Conservation (phyloP, 64 coral and sea anemone species). For the Actinia tenebrosa region DNA sequence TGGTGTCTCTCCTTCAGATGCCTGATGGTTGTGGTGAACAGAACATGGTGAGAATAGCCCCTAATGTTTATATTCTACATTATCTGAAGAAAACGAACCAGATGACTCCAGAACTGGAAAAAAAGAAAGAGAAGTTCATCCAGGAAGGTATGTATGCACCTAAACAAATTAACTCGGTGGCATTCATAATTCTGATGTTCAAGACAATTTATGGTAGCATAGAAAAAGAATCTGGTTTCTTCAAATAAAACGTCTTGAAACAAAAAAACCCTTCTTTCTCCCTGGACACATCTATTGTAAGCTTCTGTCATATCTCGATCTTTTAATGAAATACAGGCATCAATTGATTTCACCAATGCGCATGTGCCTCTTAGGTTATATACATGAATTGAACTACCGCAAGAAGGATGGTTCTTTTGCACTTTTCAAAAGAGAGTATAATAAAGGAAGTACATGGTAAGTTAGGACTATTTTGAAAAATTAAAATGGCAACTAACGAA, state of each 20-base stretch:
- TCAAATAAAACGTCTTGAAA: too few relatives aligned
- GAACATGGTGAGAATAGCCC: slow-evolving; percentile 80
- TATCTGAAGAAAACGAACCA: slow-evolving; percentile 77
- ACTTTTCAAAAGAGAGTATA: slow-evolving; percentile 49
- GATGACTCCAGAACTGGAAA: slow-evolving; percentile 53
- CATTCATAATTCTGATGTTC: too few relatives aligned
- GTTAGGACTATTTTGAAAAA: too few relatives aligned
- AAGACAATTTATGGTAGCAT: too few relatives aligned
- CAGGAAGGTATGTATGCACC: background rate
- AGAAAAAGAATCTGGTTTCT: too few relatives aligned
- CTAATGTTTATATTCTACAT: slow-evolving; percentile 88
- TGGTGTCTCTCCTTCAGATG: slow-evolving; percentile 62
- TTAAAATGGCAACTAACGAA: background rate
- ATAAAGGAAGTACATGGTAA: slow-evolving; percentile 7
- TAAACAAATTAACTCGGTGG: too few relatives aligned
- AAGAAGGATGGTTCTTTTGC: slow-evolving; percentile 80
- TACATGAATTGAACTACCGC: slow-evolving; percentile 71
- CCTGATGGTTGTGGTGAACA: slow-evolving; percentile 95
- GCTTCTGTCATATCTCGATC: too few relatives aligned
- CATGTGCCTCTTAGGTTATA: slow-evolving; percentile 52
- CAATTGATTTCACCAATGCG: background rate
- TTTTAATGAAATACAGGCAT: background rate
- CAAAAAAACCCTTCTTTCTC: too few relatives aligned
- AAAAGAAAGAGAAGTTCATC: slow-evolving; percentile 61
- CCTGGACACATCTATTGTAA: too few relatives aligned